Evolutionary conservation across 2,797 vertebrate species (phyloP).

Genomic region (Fringilla coelebs): DNA sequence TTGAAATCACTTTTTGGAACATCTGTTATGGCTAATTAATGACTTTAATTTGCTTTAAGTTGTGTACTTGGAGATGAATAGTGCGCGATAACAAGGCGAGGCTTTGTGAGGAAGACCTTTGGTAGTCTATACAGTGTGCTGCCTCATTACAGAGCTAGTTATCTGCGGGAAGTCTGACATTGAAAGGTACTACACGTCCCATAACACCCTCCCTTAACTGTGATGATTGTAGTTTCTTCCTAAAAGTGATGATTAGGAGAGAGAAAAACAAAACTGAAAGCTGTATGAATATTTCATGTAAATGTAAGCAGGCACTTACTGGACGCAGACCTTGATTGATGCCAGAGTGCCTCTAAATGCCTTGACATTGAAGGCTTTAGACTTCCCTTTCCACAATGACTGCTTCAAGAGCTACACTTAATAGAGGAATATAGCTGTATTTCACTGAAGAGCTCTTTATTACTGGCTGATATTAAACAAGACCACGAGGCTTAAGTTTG

Average conservation of each 20-base stretch:
- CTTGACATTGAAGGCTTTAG: slow-evolving; percentile 91
- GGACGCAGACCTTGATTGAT: slow-evolving; percentile 93
- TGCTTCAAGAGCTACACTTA: slow-evolving; percentile 87
- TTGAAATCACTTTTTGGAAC: slow-evolving; percentile 74
- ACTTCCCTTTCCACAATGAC: slow-evolving; percentile 78
- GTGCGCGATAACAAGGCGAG: slow-evolving; percentile 71
- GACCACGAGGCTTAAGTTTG: slow-evolving; percentile 79
- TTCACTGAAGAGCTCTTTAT: slow-evolving; percentile 96
- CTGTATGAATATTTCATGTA: slow-evolving; percentile 99
- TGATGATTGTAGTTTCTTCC: slow-evolving; percentile 94
- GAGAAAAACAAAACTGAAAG: slow-evolving; percentile 94
- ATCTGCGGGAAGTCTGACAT: slow-evolving; percentile 81
- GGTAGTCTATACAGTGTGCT: slow-evolving; percentile 76
- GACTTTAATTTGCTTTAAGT: slow-evolving; percentile 78
- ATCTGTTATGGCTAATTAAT: slow-evolving; percentile 78
- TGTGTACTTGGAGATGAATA: slow-evolving; percentile 73
- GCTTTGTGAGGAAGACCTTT: slow-evolving; percentile 78
- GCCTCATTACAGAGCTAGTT: slow-evolving; percentile 85
- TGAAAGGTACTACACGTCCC: slow-evolving; percentile 85
- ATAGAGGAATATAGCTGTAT: slow-evolving; percentile 88
- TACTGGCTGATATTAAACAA: slow-evolving; percentile 87
- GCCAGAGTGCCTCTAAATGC: slow-evolving; percentile 90
- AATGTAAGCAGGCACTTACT: slow-evolving; percentile 97
- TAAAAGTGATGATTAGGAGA: slow-evolving; percentile 95
- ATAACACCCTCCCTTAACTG: slow-evolving; percentile 87